A percentile compares a stretch with the other conserved stretches of the same genome.
These are phyloP conservation scores for Ciconia maguari DNA, from an alignment of 2,113 vertebrate species.

Conservation along the genomic window DNA sequence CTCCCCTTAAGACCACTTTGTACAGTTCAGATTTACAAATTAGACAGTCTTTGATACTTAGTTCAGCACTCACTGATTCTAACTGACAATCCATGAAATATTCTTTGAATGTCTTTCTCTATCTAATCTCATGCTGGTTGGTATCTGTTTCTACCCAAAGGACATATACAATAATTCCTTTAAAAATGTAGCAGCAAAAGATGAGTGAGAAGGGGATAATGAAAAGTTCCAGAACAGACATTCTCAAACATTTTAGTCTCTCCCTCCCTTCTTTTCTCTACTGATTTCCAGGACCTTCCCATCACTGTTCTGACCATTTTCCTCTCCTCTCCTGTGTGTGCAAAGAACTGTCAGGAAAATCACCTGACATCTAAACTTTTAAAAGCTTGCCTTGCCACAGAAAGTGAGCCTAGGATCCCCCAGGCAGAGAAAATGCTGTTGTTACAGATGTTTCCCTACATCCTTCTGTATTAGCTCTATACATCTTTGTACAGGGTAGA, in stretches of 20 bases:
- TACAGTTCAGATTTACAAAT: not conserved
- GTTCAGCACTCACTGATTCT: not conserved
- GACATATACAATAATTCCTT: not conserved
- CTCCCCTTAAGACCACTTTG: not conserved
- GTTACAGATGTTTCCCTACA: not conserved
- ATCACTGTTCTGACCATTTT: not conserved
- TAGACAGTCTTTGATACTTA: not conserved
- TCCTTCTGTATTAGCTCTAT: not conserved
- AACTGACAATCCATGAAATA: not conserved
- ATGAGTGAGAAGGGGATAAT: accelerated
- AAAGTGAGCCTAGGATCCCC: not conserved
- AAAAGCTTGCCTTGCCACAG: not conserved
- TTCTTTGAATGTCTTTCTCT: not conserved
- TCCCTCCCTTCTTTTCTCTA: not conserved
- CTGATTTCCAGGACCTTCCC: not conserved
- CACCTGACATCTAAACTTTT: not conserved
- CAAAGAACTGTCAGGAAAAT: not conserved
- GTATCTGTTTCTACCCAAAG: not conserved
- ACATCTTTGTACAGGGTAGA: not conserved
- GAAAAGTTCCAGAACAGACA: not conserved
- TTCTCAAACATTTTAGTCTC: not conserved
- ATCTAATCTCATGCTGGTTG: not conserved
- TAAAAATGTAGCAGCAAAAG: not conserved
- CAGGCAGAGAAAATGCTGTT: not conserved
- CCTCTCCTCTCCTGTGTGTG: not conserved